Conservation (phyloP, 2,797 vertebrate genomes). For the Helostoma temminkii region DNA sequence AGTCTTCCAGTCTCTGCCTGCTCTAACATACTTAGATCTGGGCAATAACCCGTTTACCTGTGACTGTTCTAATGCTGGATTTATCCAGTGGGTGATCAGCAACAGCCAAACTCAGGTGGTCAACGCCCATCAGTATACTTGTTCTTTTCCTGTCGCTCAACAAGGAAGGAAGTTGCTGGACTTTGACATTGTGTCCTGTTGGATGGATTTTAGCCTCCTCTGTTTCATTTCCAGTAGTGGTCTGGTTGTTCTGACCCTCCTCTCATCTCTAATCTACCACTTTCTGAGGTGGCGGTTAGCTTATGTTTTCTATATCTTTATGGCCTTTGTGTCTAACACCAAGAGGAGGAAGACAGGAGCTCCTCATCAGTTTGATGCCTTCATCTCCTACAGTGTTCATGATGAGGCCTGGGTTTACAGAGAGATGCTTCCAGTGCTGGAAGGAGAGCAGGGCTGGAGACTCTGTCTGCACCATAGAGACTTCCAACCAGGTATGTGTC, state of each 20-base stretch:
- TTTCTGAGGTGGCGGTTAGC: slow-evolving; percentile 65
- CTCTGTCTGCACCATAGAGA: no score
- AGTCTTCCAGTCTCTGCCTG: neutral
- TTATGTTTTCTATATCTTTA: slow-evolving; percentile 62
- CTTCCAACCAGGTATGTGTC: no score
- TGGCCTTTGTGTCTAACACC: slow-evolving; percentile 65
- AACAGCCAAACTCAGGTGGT: slow-evolving; percentile 66
- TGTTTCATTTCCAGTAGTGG: slow-evolving; percentile 57
- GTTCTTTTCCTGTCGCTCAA: slow-evolving; percentile 37
- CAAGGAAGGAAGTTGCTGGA: slow-evolving; percentile 41
- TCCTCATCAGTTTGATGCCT: slow-evolving; percentile 67
- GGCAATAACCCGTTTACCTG: slow-evolving; percentile 65
- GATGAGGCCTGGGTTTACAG: slow-evolving; percentile 73
- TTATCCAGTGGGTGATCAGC: slow-evolving; percentile 63
- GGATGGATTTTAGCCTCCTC: slow-evolving; percentile 34
- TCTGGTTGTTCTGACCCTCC: slow-evolving; percentile 45
- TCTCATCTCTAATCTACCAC: slow-evolving; percentile 53
- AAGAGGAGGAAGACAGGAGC: slow-evolving; percentile 31
- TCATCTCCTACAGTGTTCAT: slow-evolving; percentile 74
- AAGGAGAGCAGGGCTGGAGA: no score
- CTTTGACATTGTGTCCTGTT: slow-evolving; percentile 23
- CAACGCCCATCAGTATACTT: slow-evolving; percentile 37
- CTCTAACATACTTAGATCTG: slow-evolving; percentile 64
- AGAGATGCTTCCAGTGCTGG: no score
- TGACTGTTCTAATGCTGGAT: slow-evolving; percentile 70